Evolutionary conservation across 2,113 vertebrate genomes (phyloP).

Genomic region (Sarotherodon lohbergeri): DNA sequence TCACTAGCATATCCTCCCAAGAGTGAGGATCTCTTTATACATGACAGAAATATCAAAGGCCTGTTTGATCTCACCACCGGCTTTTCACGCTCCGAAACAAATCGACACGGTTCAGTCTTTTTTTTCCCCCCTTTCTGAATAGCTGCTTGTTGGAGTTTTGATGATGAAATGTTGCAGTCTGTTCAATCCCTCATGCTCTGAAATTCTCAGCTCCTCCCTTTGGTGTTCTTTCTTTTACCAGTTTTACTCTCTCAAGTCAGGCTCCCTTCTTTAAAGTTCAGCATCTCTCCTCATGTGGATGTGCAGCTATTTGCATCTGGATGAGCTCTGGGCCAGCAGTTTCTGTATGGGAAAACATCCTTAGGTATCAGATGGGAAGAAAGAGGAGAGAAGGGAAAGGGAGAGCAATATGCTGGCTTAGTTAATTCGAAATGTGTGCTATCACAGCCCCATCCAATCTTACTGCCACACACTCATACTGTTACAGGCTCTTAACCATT

Average conservation of each 20-base stretch:
- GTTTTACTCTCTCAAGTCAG: background rate
- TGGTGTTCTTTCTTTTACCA: background rate
- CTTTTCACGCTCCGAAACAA: constrained; percentile 58
- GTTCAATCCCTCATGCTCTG: constrained; percentile 36
- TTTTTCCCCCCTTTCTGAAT: constrained; percentile 1
- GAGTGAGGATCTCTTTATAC: constrained; percentile 38
- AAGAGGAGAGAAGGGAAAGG: background rate
- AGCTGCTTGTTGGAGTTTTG: constrained; percentile 57
- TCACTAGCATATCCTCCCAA: constrained; percentile 34
- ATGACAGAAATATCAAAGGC: constrained; percentile 65
- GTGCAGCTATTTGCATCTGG: background rate
- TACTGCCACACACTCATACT: constrained; percentile 27
- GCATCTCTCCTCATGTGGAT: background rate
- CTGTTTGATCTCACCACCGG: constrained; percentile 58
- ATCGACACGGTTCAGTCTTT: constrained; percentile 44
- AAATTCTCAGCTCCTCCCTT: constrained; percentile 32
- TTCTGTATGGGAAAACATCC: background rate
- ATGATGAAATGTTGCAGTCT: constrained; percentile 64
- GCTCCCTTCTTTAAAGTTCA: background rate
- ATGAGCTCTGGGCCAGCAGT: background rate
- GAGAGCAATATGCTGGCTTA: constrained; percentile 10
- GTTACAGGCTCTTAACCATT: constrained; percentile 27
- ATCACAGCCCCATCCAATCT: constrained; percentile 13
- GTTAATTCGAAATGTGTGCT: constrained; percentile 14
- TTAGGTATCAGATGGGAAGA: background rate